phyloP scores from a whole-genome alignment of 2,797 vertebrate genomes.

The Potorous gilbertii region DNA sequence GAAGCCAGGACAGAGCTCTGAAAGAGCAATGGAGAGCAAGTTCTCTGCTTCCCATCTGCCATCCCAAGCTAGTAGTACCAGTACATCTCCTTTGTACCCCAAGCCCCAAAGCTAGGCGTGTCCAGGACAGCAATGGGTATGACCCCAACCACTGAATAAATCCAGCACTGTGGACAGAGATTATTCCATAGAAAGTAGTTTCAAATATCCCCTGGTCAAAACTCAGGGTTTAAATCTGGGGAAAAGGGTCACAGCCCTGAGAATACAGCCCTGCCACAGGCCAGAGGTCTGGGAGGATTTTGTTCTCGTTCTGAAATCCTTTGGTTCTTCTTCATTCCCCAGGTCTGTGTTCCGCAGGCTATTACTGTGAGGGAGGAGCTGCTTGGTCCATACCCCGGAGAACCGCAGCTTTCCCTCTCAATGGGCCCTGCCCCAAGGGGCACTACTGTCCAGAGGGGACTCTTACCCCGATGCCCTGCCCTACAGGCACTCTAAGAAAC shows the following conservation, averaged over 20 bases:
- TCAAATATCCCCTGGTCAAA: neutral
- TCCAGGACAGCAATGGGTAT: neutral
- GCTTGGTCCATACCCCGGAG: slow-evolving; percentile 84
- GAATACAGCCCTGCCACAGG: neutral
- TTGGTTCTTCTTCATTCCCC: neutral
- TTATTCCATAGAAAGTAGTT: neutral
- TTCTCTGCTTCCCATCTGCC: neutral
- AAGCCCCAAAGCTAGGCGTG: neutral
- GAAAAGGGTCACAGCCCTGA: too few relatives aligned
- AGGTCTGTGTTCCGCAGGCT: slow-evolving; percentile 91
- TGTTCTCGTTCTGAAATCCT: neutral
- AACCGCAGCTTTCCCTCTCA: slow-evolving; percentile 81
- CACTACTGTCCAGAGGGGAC: slow-evolving; percentile 92
- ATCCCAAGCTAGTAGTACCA: neutral
- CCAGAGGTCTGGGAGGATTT: neutral
- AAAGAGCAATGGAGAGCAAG: neutral
- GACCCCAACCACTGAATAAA: neutral
- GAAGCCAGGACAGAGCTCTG: neutral
- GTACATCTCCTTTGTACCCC: neutral
- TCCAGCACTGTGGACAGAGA: neutral
- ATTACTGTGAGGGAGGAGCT: slow-evolving; percentile 91
- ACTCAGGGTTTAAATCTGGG: neutral
- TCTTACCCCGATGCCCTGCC: slow-evolving; percentile 88
- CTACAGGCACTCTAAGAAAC: slow-evolving; percentile 89
- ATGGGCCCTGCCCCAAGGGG: slow-evolving; percentile 90